Percentiles rank a stretch among this genome's conserved stretches.
Evolutionary conservation across 2,888 invertebrate species (phyloP).

Genomic region (Sepioteuthis lessoniana): DNA sequence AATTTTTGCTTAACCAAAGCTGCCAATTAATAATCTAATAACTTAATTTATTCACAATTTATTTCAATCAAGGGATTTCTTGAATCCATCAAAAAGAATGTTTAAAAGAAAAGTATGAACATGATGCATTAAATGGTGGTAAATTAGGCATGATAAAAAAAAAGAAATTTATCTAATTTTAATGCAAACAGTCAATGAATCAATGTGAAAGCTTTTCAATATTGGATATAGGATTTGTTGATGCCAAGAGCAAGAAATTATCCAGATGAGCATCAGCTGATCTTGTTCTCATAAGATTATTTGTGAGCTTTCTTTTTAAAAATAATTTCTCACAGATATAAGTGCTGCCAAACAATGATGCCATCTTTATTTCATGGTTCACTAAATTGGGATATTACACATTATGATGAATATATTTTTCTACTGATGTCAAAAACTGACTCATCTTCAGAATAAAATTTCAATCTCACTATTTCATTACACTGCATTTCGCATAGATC

Average conservation of each 20-base stretch:
- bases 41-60: too few species aligned
- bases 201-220: neutral
- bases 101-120: too few species aligned
- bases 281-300: neutral
- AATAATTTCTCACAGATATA: neutral
- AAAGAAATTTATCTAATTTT: too few species aligned
- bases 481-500: neutral
- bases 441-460: too few species aligned
- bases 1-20: too few species aligned
- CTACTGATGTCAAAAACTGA: too few species aligned
- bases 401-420: neutral
- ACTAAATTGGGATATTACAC: neutral
- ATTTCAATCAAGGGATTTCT: too few species aligned
- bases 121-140: too few species aligned
- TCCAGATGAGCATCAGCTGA: neutral
- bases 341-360: conserved; percentile 6
- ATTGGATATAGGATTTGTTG: neutral
- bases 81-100: too few species aligned
- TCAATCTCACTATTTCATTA: neutral
- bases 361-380: neutral
- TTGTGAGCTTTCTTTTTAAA: neutral
- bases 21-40: too few species aligned
- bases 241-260: neutral
- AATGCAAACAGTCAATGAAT: too few species aligned
- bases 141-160: too few species aligned